Evolutionary conservation across 2,888 invertebrate genomes (phyloP).

Genomic region (Noctua janthina): DNA sequence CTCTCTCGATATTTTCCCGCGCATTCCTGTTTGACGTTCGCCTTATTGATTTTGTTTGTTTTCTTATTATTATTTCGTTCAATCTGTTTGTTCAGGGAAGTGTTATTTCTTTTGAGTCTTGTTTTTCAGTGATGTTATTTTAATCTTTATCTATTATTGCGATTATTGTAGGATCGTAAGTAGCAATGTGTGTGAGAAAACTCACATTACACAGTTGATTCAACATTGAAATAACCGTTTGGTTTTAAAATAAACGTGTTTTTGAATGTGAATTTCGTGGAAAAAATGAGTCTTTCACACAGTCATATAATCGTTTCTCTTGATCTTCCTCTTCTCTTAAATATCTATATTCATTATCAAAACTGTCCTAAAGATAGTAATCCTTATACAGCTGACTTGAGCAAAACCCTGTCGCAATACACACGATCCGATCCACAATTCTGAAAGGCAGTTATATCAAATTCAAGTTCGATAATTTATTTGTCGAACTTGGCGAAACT

Average conservation of each 20-base stretch:
- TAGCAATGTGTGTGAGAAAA: too few relatives aligned
- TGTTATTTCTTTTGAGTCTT: background rate
- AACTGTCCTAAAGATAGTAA: background rate
- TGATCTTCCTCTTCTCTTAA: background rate
- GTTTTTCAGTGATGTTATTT: background rate
- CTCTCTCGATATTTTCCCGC: conserved; percentile 17
- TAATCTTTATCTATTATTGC: background rate
- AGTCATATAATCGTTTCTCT: background rate
- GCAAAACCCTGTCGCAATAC: conserved; percentile 9
- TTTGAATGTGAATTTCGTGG: too few relatives aligned
- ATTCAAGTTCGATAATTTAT: conserved; percentile 59
- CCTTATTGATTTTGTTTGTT: conserved; percentile 33
- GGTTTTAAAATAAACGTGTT: too few relatives aligned
- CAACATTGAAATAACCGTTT: too few relatives aligned
- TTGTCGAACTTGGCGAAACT: conserved; percentile 47
- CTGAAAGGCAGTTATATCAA: conserved; percentile 15
- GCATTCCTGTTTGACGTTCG: conserved; percentile 16
- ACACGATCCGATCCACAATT: conserved; percentile 19
- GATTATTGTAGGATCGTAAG: too few relatives aligned
- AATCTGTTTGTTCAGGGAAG: background rate
- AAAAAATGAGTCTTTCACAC: too few relatives aligned
- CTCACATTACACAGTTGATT: too few relatives aligned
- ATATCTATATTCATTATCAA: background rate
- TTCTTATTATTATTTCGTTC: conserved; percentile 15
- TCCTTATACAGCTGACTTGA: background rate